Evolutionary conservation across 2,113 vertebrate genomes (phyloP).

Genomic region (Macquaria ambigua): DNA sequence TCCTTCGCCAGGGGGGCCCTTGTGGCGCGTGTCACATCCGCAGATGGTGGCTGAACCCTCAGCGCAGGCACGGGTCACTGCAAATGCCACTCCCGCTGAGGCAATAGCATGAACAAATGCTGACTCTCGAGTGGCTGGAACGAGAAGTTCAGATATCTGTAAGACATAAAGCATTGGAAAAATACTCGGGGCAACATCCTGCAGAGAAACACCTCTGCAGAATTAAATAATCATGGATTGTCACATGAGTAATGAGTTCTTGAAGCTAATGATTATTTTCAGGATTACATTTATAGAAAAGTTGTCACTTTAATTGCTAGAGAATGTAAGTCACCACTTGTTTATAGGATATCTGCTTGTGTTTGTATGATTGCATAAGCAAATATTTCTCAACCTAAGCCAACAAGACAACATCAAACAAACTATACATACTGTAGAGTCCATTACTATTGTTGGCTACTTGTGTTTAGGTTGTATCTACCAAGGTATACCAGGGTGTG

Average conservation of each 20-base stretch:
- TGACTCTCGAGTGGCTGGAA: slow-evolving; percentile 94
- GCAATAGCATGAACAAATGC: slow-evolving; percentile 98
- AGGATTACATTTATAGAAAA: not conserved
- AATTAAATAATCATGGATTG: not conserved
- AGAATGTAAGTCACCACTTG: slow-evolving; percentile 32
- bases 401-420: slow-evolving; percentile 30
- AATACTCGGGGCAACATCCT: not conserved
- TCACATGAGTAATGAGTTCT: not conserved
- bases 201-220: not conserved
- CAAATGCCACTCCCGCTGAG: slow-evolving; percentile 94
- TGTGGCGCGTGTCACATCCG: slow-evolving; percentile 93
- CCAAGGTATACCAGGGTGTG: slow-evolving; percentile 33
- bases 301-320: not conserved
- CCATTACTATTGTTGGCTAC: slow-evolving; percentile 19
- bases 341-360: slow-evolving; percentile 11
- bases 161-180: not conserved
- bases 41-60: slow-evolving; percentile 95
- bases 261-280: slow-evolving; percentile 9
- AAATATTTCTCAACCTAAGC: slow-evolving; percentile 28
- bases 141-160: slow-evolving; percentile 48
- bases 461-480: slow-evolving; percentile 42
- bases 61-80: slow-evolving; percentile 93
- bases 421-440: slow-evolving; percentile 6
- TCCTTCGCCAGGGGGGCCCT: slow-evolving; percentile 92
- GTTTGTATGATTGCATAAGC: slow-evolving; percentile 14